These are phyloP conservation scores for Poeciliopsis gracilis DNA, from an alignment of 2,797 vertebrate species.

Conservation along the genomic window DNA sequence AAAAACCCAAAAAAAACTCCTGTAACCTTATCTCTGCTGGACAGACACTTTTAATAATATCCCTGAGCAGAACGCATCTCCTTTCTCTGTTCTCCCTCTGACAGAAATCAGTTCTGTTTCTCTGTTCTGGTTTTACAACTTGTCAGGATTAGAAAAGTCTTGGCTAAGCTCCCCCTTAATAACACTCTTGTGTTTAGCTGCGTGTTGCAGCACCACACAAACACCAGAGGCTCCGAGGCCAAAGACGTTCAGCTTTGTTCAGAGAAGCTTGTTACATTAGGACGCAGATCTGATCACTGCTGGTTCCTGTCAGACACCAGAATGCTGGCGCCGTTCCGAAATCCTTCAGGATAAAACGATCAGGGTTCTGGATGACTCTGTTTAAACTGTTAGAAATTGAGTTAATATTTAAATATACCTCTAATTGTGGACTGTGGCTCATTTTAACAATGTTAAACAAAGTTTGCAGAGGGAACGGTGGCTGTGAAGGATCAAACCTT, in stretches of 20 bases:
- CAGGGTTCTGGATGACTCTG: not conserved
- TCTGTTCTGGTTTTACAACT: slow-evolving; percentile 8
- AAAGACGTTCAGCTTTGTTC: not conserved
- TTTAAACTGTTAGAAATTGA: not conserved
- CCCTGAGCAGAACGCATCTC: slow-evolving; percentile 9
- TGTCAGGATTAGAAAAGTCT: not conserved
- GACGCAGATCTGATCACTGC: not conserved
- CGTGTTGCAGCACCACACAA: not conserved
- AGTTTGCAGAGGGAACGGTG: not conserved
- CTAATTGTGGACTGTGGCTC: not conserved
- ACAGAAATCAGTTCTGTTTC: slow-evolving; percentile 9
- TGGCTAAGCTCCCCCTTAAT: not conserved
- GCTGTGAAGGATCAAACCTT: not conserved
- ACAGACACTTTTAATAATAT: slow-evolving; percentile 26
- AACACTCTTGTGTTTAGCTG: not conserved
- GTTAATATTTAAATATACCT: not conserved
- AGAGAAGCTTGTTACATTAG: not conserved
- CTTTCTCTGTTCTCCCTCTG: not conserved
- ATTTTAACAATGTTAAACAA: not conserved
- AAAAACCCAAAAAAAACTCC: not conserved
- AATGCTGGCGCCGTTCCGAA: not conserved
- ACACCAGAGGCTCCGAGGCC: not conserved
- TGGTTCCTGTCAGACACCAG: not conserved
- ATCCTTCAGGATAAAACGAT: not conserved
- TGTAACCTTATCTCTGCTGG: slow-evolving; percentile 17